Conservation (phyloP, 92 coral and sea anemone species). For the Heliopora coerulea region DNA sequence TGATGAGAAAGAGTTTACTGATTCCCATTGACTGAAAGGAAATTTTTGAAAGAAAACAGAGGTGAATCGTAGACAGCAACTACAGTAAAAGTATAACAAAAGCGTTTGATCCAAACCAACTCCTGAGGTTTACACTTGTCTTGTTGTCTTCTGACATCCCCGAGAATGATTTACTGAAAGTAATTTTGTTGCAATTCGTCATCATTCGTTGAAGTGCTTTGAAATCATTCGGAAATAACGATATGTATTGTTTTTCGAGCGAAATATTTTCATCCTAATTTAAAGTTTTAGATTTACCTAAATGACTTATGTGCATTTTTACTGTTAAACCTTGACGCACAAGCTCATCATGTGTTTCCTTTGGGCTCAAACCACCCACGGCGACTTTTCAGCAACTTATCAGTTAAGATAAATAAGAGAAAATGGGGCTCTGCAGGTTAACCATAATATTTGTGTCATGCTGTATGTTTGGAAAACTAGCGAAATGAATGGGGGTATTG, state of each 20-base stretch:
- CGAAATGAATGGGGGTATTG: constrained; percentile 45
- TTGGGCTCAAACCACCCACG: constrained; percentile 39
- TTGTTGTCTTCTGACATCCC: not conserved
- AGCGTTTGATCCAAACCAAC: not conserved
- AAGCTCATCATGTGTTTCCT: constrained; percentile 43
- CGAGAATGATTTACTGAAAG: no score
- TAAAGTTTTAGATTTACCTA: no score
- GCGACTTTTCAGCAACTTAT: constrained; percentile 26
- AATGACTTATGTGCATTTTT: constrained; percentile 13
- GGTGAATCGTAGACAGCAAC: constrained; percentile 1
- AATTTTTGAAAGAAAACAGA: not conserved
- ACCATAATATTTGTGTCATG: constrained; percentile 45
- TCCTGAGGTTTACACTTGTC: no score
- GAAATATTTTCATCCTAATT: no score
- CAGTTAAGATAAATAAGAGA: constrained; percentile 43
- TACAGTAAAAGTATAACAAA: constrained; percentile 14
- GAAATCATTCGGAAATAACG: no score
- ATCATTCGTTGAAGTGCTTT: no score
- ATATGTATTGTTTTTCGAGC: no score
- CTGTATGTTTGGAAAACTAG: constrained; percentile 46
- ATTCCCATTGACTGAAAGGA: constrained; percentile 4
- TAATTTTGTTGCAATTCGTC: no score
- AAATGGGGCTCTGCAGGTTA: constrained; percentile 39
- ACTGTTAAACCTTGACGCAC: constrained; percentile 25
- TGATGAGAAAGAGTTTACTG: not conserved